Evolutionary conservation across 2,113 vertebrate genomes (phyloP).

Genomic region (Clarias batrachus): DNA sequence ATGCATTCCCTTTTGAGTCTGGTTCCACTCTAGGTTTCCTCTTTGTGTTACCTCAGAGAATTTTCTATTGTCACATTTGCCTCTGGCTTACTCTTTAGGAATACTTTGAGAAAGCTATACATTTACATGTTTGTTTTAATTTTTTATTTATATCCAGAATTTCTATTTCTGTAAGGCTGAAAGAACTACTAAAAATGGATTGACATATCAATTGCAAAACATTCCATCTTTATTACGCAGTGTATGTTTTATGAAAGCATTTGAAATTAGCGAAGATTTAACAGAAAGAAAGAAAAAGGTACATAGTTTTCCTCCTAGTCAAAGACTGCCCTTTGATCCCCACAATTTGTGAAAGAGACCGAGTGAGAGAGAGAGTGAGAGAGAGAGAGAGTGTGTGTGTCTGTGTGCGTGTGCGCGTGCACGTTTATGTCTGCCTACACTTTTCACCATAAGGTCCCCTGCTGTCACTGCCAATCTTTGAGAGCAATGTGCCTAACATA

Average conservation of each 20-base stretch:
- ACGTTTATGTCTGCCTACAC: not conserved
- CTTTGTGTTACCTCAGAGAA: too few relatives aligned
- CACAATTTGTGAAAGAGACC: not conserved
- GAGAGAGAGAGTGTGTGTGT: not conserved
- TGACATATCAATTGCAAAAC: not conserved
- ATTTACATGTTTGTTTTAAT: too few relatives aligned
- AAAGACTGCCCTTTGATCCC: not conserved
- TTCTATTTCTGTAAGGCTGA: too few relatives aligned
- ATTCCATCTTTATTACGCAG: not conserved
- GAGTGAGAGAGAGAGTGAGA: not conserved
- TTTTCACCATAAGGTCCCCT: not conserved
- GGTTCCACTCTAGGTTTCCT: too few relatives aligned
- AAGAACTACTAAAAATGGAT: too few relatives aligned
- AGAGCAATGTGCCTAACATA: constrained; percentile 3
- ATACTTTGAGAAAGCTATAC: too few relatives aligned
- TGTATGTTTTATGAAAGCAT: not conserved
- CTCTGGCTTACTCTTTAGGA: too few relatives aligned
- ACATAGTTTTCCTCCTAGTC: not conserved
- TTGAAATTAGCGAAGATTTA: not conserved
- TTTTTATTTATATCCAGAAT: too few relatives aligned
- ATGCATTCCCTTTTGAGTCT: too few relatives aligned
- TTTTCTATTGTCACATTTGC: too few relatives aligned
- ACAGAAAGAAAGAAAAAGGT: not conserved
- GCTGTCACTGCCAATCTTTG: constrained; percentile 30
- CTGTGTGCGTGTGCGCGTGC: not conserved